Base-by-base conservation (phyloP, 2,113 vertebrate species). In the Myocastor coypus region DNA sequence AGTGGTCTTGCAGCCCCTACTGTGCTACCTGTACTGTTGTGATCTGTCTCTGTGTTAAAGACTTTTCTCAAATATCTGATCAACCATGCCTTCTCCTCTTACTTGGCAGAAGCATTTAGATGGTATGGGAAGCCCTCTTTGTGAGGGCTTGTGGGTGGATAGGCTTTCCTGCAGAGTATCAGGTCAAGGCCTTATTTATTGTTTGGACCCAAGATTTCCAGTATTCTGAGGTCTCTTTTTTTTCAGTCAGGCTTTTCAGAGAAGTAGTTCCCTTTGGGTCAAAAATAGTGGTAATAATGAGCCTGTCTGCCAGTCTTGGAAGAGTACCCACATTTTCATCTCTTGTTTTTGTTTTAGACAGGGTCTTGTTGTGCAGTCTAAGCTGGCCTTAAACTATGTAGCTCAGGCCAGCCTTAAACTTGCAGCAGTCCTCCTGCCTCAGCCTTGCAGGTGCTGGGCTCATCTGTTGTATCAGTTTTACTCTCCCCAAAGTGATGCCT, bases 41-140 rank as follows among this genome's bases (percentile, higher is more conserved):
- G 64, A 61, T 83, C 63, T 88, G 71, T 75, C 37, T 66, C 61
- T 66, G 40, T 75, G n/a, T 63, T 96, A 85, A 20, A 86, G 66
- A 40, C 28, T 85, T 89, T 92, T 24, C 71, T 42, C 37, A 75
- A 42, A 26, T 71, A 71, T 71, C 69, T 75, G 16, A 17, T 81
- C 50, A 89, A 9, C 30, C 24, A 7, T 83, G 52, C n/a, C 89
- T 87, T 61, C 80, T 89, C 7, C 32, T 73, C 22, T 57, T 50
- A 57, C 64, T 92, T 69, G 59, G 89, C 37, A 73, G 40, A 75
- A 19, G 42, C 19, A 22, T 92, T 92, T 55, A 80, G 73, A 69
- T 71, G 8, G 40, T 77, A 10, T 88, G 82, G 81, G 66, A 86
- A 91, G 17, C 82, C 63, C 2, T 92, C 64, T 92, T 92, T 73